phyloP scores from a whole-genome alignment of 92 coral and sea anemone genomes.

The Ricordea florida region DNA sequence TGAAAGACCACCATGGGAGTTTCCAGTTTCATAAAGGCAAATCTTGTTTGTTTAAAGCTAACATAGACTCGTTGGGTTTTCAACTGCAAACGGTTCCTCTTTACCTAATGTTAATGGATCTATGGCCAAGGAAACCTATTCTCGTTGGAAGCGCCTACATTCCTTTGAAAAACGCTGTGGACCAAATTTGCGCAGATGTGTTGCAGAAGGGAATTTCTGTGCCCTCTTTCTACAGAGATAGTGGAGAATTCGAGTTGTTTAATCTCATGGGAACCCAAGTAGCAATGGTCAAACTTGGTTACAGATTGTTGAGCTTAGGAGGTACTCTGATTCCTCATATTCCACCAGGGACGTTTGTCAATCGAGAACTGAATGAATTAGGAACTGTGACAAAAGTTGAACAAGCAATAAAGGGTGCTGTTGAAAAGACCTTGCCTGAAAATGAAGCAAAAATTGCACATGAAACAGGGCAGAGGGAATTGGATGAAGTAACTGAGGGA shows the following conservation, averaged over 20 bases:
- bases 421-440: constrained; percentile 2
- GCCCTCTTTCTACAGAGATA: constrained; percentile 76
- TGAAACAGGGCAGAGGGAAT: not conserved
- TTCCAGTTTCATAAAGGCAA: constrained; percentile 80
- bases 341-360: constrained; percentile 48
- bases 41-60: constrained; percentile 88
- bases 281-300: constrained; percentile 72
- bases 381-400: not conserved
- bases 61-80: constrained; percentile 34
- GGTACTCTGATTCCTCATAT: constrained; percentile 86
- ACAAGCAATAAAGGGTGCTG: not conserved
- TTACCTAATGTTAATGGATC: constrained; percentile 88
- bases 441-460: not conserved
- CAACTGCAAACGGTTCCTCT: constrained; percentile 81
- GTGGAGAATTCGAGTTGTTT: constrained; percentile 70
- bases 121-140: constrained; percentile 75
- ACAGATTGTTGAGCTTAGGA: constrained; percentile 89
- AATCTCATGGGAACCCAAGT: constrained; percentile 88
- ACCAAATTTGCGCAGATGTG: constrained; percentile 64
- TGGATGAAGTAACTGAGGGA: not conserved
- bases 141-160: constrained; percentile 84
- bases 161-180: constrained; percentile 64
- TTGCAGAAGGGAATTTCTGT: constrained; percentile 69
- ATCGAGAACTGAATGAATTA: constrained; percentile 3
- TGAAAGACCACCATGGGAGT: constrained; percentile 75